Percentiles rank a stretch among this genome's conserved stretches.
phyloP scores from a whole-genome alignment of 2,113 vertebrate species.

The Thermophis baileyi region DNA sequence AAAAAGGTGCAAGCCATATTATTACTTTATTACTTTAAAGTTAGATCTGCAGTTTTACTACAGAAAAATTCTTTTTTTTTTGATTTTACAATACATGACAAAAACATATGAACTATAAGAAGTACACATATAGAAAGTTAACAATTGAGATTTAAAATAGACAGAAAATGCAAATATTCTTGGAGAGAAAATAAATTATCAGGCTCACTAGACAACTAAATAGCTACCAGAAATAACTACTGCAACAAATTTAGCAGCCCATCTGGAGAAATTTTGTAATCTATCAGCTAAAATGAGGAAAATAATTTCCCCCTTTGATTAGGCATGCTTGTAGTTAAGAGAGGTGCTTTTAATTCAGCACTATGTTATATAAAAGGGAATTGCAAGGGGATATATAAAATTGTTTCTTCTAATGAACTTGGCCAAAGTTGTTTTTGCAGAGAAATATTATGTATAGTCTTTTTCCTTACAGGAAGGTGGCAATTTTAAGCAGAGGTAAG shows the following conservation, averaged over 20 bases:
- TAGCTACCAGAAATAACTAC: not conserved
- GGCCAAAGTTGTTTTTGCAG: not conserved
- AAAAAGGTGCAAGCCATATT: not conserved
- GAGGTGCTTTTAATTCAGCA: not conserved
- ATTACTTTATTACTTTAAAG: not conserved
- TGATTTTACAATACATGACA: not conserved
- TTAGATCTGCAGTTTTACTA: not conserved
- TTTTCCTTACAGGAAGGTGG: not conserved
- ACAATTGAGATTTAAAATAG: not conserved
- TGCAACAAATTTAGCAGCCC: not conserved
- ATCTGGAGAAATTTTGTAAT: not conserved
- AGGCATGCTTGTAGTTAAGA: not conserved
- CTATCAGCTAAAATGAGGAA: not conserved
- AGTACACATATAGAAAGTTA: not conserved
- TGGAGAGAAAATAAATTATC: not conserved
- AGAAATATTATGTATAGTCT: not conserved
- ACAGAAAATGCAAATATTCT: not conserved
- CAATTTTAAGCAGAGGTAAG: not conserved
- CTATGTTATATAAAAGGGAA: not conserved
- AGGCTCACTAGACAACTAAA: not conserved
- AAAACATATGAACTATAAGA: not conserved
- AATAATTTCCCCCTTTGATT: not conserved
- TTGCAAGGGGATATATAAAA: not conserved
- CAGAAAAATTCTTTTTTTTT: not conserved
- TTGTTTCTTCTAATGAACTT: not conserved